Percentiles rank a stretch among this genome's conserved stretches.
These are phyloP conservation scores for Penaeus japonicus DNA, from an alignment of 1,140 invertebrate genomes.

Conservation along the genomic window DNA sequence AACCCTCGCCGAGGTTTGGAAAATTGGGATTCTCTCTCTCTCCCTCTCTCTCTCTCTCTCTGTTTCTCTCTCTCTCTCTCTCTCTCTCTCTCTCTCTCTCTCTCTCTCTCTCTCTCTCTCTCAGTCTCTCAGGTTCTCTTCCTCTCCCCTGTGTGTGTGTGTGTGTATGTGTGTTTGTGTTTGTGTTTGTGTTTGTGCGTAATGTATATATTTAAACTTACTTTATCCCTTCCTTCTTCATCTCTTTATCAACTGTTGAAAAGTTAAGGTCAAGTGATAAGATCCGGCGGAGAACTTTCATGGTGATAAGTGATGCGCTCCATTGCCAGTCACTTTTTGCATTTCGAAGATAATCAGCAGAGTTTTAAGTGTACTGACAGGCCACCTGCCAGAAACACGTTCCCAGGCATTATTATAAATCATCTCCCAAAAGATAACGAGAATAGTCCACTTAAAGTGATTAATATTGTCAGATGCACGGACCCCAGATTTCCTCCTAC, in stretches of 20 bases:
- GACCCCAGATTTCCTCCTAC: no score
- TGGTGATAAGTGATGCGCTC: not conserved
- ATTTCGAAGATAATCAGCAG: no score
- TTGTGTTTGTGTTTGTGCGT: not conserved
- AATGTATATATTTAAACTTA: not conserved
- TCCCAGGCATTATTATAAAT: no score
- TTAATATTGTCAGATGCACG: no score
- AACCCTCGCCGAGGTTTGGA: no score
- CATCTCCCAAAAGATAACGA: no score
- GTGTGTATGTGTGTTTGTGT: not conserved
- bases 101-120: not conserved
- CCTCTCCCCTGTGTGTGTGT: not conserved
- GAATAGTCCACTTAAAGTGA: no score
- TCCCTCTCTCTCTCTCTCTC: not conserved
- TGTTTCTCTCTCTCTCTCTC: not conserved
- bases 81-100: not conserved
- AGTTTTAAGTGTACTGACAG: no score
- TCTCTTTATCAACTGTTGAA: not conserved
- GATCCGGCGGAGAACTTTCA: not conserved
- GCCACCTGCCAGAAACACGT: no score
- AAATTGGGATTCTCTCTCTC: not conserved
- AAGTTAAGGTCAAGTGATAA: no score
- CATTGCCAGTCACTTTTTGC: no score
- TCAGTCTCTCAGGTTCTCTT: not conserved
- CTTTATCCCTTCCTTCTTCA: not conserved